Conservation (phyloP, 2,888 invertebrate genomes). For the Sarcophaga rosellei region DNA sequence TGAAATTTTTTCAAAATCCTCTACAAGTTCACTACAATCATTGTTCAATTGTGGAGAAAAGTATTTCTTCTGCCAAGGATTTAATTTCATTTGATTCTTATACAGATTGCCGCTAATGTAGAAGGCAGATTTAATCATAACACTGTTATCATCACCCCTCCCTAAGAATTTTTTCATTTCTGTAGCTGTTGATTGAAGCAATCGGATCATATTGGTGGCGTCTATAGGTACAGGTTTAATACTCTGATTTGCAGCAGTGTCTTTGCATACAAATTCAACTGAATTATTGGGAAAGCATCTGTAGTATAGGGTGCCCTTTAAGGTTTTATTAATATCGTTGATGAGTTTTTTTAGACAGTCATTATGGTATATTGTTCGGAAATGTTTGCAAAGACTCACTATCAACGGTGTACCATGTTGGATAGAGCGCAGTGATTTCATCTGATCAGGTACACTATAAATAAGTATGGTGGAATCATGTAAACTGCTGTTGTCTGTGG, state of each 20-base stretch:
- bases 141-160: not conserved
- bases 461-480: not conserved
- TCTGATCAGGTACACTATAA: constrained; percentile 30
- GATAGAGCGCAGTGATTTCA: constrained; percentile 10
- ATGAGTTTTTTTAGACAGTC: not conserved
- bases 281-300: not conserved
- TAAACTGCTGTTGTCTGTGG: not conserved
- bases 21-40: not conserved
- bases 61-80: not conserved
- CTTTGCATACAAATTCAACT: not conserved
- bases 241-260: not conserved
- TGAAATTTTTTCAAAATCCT: not conserved
- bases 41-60: not conserved
- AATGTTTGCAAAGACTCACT: constrained; percentile 25
- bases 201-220: not conserved
- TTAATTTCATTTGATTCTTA: not conserved
- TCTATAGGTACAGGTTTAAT: not conserved
- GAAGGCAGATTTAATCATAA: not conserved
- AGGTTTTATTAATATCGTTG: not conserved
- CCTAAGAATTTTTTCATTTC: not conserved
- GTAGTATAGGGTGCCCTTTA: not conserved
- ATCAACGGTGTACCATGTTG: constrained; percentile 29
- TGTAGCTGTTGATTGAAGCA: not conserved
- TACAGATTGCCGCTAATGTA: not conserved
- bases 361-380: not conserved